A percentile compares a stretch with the other conserved stretches of the same genome.
These are phyloP conservation scores for Mnemiopsis leidyi DNA, from an alignment of 37 sponge, comb jelly and placozoan species.

Conservation along the genomic window DNA sequence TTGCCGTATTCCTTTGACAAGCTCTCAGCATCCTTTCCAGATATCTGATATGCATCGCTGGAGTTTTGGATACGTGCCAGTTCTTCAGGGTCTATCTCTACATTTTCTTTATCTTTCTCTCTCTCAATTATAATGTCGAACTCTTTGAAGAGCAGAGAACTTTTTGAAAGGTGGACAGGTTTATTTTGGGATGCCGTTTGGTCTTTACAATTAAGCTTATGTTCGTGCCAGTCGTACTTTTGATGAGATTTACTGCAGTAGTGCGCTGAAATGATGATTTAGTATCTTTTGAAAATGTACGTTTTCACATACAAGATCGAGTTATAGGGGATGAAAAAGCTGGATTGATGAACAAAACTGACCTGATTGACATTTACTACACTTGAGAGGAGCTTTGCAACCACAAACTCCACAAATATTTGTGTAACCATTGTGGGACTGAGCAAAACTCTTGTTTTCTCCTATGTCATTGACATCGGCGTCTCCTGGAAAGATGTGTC, in stretches of 20 bases:
- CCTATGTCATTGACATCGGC: not conserved
- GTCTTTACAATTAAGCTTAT: not conserved
- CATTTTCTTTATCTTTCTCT: conserved; percentile 41
- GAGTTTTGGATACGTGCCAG: not conserved
- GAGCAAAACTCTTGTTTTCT: conserved; percentile 62
- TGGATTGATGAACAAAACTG: no score
- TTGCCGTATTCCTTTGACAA: conserved; percentile 29
- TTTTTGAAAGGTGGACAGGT: conserved; percentile 1
- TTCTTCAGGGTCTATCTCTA: not conserved
- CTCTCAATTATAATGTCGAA: conserved; percentile 53
- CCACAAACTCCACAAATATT: conserved; percentile 32
- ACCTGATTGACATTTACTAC: conserved; percentile 13
- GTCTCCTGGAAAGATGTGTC: conserved; percentile 11
- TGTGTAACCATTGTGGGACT: conserved; percentile 40
- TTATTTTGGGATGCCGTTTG: not conserved
- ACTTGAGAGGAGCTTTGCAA: conserved; percentile 13
- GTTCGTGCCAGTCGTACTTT: conserved; percentile 31
- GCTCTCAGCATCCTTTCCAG: conserved; percentile 42
- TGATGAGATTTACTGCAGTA: conserved; percentile 56
- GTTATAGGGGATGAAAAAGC: not conserved
- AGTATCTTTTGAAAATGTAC: not conserved
- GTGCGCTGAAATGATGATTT: not conserved
- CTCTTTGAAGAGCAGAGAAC: conserved; percentile 7
- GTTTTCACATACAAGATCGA: not conserved
- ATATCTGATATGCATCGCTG: not conserved